Percentiles rank a stretch among this genome's conserved stretches.
phyloP scores from a whole-genome alignment of 2,888 invertebrate species.

The Beris chalybata region DNA sequence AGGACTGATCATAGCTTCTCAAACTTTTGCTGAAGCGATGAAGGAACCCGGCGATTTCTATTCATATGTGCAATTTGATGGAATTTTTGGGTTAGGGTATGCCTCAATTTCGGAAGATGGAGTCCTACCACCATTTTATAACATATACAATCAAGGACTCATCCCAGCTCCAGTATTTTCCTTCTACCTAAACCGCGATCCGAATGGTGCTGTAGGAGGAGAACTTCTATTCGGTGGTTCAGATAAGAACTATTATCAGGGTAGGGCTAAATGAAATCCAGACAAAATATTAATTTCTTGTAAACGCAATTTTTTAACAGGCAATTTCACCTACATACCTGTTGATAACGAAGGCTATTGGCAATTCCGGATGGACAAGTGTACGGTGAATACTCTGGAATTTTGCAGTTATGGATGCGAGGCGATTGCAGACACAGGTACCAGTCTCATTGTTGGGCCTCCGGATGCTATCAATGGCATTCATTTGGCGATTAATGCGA shows the following conservation, averaged over 20 bases:
- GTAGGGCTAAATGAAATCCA: constrained; percentile 31
- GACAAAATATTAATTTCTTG: too few species aligned
- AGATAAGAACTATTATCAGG: constrained; percentile 83
- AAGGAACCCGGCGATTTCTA: constrained; percentile 91
- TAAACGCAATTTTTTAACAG: neutral
- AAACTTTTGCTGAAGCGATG: constrained; percentile 91
- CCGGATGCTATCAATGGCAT: constrained; percentile 69
- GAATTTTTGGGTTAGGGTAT: constrained; percentile 93
- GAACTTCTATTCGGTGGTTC: constrained; percentile 90
- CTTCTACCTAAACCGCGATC: constrained; percentile 83
- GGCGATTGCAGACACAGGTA: constrained; percentile 95
- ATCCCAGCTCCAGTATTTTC: constrained; percentile 79
- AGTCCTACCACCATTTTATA: constrained; percentile 88
- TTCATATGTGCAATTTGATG: constrained; percentile 96
- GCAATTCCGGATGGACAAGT: constrained; percentile 87
- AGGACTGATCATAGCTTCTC: constrained; percentile 67
- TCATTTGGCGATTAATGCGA: constrained; percentile 77
- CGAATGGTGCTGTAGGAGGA: constrained; percentile 70
- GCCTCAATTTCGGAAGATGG: constrained; percentile 82
- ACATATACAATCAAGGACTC: constrained; percentile 78
- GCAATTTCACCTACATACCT: constrained; percentile 64
- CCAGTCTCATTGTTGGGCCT: constrained; percentile 92
- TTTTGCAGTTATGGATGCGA: constrained; percentile 80
- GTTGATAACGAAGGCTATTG: constrained; percentile 87
- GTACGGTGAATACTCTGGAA: constrained; percentile 58